A percentile compares a stretch with the other conserved stretches of the same genome.
Evolutionary conservation across 2,113 vertebrate genomes (phyloP).

Genomic region (Hippocampus zosterae): DNA sequence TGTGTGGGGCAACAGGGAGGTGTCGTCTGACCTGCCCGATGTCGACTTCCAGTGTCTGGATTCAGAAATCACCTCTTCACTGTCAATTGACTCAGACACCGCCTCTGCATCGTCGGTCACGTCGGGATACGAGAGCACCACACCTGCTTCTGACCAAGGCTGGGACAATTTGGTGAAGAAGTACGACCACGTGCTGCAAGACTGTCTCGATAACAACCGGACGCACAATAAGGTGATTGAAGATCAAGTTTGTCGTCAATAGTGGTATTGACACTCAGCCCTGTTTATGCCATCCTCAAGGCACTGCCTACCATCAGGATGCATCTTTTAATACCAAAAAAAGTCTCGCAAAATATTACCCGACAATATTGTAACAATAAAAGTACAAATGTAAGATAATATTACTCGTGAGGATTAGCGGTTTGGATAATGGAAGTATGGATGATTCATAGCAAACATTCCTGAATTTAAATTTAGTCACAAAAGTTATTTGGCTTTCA

Average conservation of each 20-base stretch:
- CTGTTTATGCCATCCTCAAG: background rate
- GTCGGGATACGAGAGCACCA: constrained; percentile 76
- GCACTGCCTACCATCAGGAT: too few species aligned
- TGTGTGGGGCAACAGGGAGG: constrained; percentile 33
- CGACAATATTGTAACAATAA: background rate
- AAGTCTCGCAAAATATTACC: background rate
- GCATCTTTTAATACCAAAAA: too few species aligned
- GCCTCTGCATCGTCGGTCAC: constrained; percentile 75
- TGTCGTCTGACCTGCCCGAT: constrained; percentile 37
- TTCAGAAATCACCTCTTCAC: constrained; percentile 64
- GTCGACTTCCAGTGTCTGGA: constrained; percentile 61
- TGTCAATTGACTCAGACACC: constrained; percentile 67
- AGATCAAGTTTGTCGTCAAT: background rate
- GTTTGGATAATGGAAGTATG: too few species aligned
- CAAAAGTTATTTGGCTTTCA: background rate
- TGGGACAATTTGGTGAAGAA: constrained; percentile 78
- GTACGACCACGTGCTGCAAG: constrained; percentile 76
- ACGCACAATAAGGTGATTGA: constrained; percentile 74
- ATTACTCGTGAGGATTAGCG: too few species aligned
- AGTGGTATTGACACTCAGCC: background rate
- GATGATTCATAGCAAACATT: background rate
- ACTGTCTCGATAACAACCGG: constrained; percentile 76
- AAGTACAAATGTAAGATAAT: background rate
- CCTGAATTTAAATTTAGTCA: background rate
- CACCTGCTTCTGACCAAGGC: constrained; percentile 55